Percentiles rank a stretch among this genome's conserved stretches.
Evolutionary conservation across 2,888 invertebrate genomes (phyloP).

Genomic region (Megamerina dolium): DNA sequence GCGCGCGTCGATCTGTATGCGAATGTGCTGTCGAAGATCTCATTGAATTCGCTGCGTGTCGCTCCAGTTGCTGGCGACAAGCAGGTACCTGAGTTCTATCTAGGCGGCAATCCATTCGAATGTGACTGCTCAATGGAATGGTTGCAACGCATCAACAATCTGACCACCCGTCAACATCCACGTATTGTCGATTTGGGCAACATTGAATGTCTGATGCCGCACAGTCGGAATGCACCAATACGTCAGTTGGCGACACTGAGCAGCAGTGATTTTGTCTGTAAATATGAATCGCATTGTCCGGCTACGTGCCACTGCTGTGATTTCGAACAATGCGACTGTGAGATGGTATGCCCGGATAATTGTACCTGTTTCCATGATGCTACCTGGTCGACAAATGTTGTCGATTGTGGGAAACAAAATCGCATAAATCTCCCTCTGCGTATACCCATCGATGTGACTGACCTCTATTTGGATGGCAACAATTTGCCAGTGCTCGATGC

Average conservation of each 20-base stretch:
- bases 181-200: constrained; percentile 83
- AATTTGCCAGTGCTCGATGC: constrained; percentile 76
- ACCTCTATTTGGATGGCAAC: constrained; percentile 88
- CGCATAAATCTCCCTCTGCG: constrained; percentile 57
- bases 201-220: constrained; percentile 81
- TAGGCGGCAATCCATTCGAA: constrained; percentile 88
- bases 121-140: constrained; percentile 96
- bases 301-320: constrained; percentile 94
- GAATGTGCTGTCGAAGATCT: constrained; percentile 76
- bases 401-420: constrained; percentile 72
- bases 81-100: constrained; percentile 78
- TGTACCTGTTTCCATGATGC: constrained; percentile 94
- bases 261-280: constrained; percentile 82
- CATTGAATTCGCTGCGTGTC: constrained; percentile 72
- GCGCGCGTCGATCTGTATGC: constrained; percentile 87
- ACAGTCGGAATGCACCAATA: constrained; percentile 73
- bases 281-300: constrained; percentile 89
- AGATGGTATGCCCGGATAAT: constrained; percentile 91
- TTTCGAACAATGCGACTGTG: constrained; percentile 93
- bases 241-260: constrained; percentile 70
- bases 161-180: constrained; percentile 79
- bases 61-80: constrained; percentile 63
- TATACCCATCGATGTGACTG: constrained; percentile 91
- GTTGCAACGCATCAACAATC: constrained; percentile 83
- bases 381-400: constrained; percentile 87